These are phyloP conservation scores for Astreopora myriophthalma DNA, from an alignment of 64 coral and sea anemone species.

Conservation along the genomic window DNA sequence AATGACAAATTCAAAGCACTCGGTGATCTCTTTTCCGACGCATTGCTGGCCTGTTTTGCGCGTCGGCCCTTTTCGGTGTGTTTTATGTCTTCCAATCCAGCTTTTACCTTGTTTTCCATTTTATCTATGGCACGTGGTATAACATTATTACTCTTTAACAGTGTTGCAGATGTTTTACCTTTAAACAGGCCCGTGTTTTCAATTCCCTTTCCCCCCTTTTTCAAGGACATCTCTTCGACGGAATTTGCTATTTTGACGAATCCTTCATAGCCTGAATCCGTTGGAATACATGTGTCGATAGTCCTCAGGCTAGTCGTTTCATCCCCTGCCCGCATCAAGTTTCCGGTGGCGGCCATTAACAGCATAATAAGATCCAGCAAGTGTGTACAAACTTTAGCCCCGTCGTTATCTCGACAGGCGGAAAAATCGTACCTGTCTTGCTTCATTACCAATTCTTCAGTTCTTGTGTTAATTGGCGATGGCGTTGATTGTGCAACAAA, in stretches of 20 bases:
- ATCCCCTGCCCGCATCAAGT: neutral
- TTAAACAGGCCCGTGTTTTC: no score
- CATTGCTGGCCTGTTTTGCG: neutral
- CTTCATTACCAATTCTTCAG: neutral
- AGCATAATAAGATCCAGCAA: slow-evolving; percentile 17
- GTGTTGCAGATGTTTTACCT: neutral
- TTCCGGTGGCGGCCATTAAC: neutral
- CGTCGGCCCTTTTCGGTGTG: no score
- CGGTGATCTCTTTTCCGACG: neutral
- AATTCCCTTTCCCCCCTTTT: neutral
- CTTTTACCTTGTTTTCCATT: neutral
- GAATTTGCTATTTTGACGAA: neutral
- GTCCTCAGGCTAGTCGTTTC: neutral
- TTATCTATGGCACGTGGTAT: neutral
- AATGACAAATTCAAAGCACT: neutral
- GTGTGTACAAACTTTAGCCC: neutral
- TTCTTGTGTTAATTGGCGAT: neutral
- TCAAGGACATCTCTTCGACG: neutral
- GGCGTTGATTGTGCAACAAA: neutral
- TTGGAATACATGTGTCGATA: neutral
- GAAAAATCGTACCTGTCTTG: neutral
- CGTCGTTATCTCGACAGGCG: neutral
- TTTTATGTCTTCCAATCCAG: neutral
- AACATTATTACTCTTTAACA: neutral
- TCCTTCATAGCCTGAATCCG: neutral